Evolutionary conservation across 2,113 vertebrate species (phyloP), one percentile per base, ranked within the genome.

Genomic region (Charadrius vociferus): DNA sequence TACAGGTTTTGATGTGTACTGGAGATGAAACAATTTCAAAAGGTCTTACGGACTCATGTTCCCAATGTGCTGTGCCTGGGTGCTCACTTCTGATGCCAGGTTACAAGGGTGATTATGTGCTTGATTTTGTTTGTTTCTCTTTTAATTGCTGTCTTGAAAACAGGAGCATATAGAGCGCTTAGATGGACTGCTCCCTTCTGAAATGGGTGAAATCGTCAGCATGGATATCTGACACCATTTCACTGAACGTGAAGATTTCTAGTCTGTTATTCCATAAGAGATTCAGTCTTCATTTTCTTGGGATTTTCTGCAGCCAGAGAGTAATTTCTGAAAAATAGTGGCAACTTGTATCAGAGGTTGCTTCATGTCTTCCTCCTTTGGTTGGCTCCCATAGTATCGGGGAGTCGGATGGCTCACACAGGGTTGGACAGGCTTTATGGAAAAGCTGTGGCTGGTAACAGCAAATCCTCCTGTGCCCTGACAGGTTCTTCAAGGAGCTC

Each of bases 41-140:
- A 0, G 1, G 24, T 32, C 6, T 45, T 63, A 43, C 0, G 1
- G 49, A 43, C 2, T 23, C 7, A 4, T 9, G 27, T 39, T 71
- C 63, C 58, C 2, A 1, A n/a, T 24, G 36, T 59, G 17, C 21
- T 73, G 36, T n/a, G 43, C n/a, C 15, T 67, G 32, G 9, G 24
- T 37, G 20, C 10, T 77, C n/a, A 16, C 34, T 87, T 18, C 34
- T 43, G 14, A 24, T 45, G 53, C 13, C 71, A 86, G 34, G 14
- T 32, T 56, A 34, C 36, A 41, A 17, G 10, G 15, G 12, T 56
- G 32, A 58, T 80, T 67, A 73, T 72, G 32, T 72, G 11, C 32
- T 84, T 63, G 39, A 23, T 37, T 34, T 14, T 16, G 3, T 45
- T 93, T 68, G 15, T 53, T 15, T 70, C 39, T 70, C 14, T 61